Evolutionary conservation across 2,113 vertebrate genomes (phyloP).

Genomic region (Melanocharis versteri): DNA sequence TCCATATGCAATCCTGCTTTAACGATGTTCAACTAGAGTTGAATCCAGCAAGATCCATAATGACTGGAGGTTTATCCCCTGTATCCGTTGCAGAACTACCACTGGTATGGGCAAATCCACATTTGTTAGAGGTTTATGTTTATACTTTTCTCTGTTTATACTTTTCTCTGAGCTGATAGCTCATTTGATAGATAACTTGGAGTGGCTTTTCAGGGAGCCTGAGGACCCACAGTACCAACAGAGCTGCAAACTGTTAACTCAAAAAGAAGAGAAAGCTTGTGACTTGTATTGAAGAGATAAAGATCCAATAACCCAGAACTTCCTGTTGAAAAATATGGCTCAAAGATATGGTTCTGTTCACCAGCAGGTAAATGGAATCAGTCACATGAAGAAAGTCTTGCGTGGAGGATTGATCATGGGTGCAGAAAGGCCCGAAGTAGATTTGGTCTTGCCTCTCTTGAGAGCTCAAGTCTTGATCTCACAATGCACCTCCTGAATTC

Average conservation of each 20-base stretch:
- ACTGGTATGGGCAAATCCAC: not conserved
- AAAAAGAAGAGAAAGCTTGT: not conserved
- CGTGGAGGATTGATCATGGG: not conserved
- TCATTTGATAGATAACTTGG: not conserved
- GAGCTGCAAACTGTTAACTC: not conserved
- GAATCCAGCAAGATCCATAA: not conserved
- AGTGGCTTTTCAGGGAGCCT: not conserved
- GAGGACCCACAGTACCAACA: not conserved
- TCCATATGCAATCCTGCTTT: not conserved
- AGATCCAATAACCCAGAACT: not conserved
- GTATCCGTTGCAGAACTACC: not conserved
- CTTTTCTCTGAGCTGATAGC: too few relatives aligned
- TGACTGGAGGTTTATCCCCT: not conserved
- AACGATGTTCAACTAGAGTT: not conserved
- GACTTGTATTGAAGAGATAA: not conserved
- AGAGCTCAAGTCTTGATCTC: not conserved
- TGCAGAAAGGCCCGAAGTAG: slow-evolving; percentile 60
- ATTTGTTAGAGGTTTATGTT: not conserved
- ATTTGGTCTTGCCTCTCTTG: slow-evolving; percentile 39
- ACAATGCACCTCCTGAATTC: not conserved
- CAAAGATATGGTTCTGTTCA: not conserved
- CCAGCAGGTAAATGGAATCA: not conserved
- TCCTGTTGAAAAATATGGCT: not conserved
- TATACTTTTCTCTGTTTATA: not conserved
- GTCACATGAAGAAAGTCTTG: not conserved